Base-by-base conservation (phyloP, 2,797 vertebrate genomes). In the Numenius phaeopus region DNA sequence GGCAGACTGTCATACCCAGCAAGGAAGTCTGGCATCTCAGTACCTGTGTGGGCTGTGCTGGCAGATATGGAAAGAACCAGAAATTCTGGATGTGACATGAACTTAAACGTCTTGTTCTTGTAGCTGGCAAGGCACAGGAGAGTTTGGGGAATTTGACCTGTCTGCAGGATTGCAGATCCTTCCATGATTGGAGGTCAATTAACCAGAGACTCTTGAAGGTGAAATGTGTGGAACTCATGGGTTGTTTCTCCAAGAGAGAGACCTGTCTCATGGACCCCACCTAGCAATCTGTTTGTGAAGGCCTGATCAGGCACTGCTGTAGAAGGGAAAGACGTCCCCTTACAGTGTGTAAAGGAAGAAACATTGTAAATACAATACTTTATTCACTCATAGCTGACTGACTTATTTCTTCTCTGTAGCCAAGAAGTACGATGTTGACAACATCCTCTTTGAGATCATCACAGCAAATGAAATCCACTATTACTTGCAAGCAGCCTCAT, bases 361-460 rank as follows among this genome's bases (percentile, higher is more conserved):
- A 52, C 22, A 7, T 2, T 65, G 12, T 62, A 73, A 75, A 58
- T 46, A 44, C 34, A 81, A 54, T 40, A 14, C 6, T 32, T 64
- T 22, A 40, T 89, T 57, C 30, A 82, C 34, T 55, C 16, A 7
- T 47, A 80, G 40, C 37, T 83, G 46, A 69, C 40, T 91, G 94
- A 67, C 30, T 71, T 27, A 15, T 84, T 89, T 94, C 34, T 52
- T 83, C 47, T 61, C 32, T 73, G 14, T 95, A 99, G 99, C 98
- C 91, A 99, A 98, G 97, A 99, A 98, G 90, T 97, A 98, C 13
- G 99, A 99, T 5, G 83, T 98, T 37, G 98, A 99, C 3, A 99
- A 99, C 54, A 99, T 99, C 96, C 98, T 99, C 73, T 99, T 99
- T 97, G 99, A 99, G 98, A 99, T 99, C 98, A 99, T 99, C 98